These are phyloP conservation scores for Montipora foliosa DNA, from an alignment of 64 coral and sea anemone genomes.

Conservation along the genomic window DNA sequence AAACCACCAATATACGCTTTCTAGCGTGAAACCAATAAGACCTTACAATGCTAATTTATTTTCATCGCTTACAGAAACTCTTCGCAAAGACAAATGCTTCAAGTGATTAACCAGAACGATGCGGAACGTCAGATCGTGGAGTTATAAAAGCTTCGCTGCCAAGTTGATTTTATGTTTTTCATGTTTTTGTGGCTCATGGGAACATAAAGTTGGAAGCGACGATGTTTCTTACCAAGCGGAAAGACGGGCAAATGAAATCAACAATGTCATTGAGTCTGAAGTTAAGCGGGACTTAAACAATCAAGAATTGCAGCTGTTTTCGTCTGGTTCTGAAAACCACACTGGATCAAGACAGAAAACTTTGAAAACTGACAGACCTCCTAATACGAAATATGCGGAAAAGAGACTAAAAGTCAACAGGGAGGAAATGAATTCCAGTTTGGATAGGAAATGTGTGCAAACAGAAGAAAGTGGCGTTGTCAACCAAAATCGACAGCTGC, in stretches of 20 bases:
- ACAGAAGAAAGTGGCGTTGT: background rate
- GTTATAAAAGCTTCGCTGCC: background rate
- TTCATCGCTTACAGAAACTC: background rate
- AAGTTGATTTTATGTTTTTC: background rate
- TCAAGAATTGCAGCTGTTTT: background rate
- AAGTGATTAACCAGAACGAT: background rate
- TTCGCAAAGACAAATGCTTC: background rate
- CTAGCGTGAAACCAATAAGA: background rate
- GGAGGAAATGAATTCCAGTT: conserved; percentile 17
- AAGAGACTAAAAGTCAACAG: background rate
- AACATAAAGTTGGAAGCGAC: background rate
- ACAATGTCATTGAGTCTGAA: background rate
- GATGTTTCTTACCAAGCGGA: background rate
- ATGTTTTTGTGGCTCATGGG: background rate
- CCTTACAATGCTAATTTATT: background rate
- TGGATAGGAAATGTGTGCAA: background rate
- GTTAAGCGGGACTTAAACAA: background rate
- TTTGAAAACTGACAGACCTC: background rate
- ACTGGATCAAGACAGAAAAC: background rate
- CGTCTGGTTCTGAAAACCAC: background rate
- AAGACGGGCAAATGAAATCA: background rate
- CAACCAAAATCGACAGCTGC: background rate
- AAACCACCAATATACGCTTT: background rate
- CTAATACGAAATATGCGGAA: background rate
- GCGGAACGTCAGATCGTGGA: background rate